phyloP scores from a whole-genome alignment of 2,888 invertebrate species.

The Mimas tiliae region DNA sequence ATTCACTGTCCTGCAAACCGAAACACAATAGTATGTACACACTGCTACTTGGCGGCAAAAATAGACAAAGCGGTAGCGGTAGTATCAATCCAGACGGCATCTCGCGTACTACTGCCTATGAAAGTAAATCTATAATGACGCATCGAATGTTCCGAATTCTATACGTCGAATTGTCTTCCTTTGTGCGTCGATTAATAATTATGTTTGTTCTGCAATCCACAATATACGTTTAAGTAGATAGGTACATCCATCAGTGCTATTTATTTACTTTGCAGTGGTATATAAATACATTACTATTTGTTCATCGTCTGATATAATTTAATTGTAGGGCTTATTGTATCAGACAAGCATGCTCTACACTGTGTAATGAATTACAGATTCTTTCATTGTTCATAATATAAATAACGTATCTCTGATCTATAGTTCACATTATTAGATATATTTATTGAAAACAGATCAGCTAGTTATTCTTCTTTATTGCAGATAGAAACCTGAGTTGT shows the following conservation, averaged over 20 bases:
- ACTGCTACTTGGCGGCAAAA: too few relatives aligned
- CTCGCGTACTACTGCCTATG: too few relatives aligned
- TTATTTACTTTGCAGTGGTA: conserved; percentile 1
- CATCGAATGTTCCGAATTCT: too few relatives aligned
- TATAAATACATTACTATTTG: conserved; percentile 13
- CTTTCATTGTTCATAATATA: conserved; percentile 1
- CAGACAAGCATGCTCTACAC: conserved; percentile 5
- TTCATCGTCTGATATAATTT: conserved; percentile 16
- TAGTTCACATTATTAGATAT: neutral
- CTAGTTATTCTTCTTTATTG: too few relatives aligned
- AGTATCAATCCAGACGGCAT: too few relatives aligned
- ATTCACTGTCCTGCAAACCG: too few relatives aligned
- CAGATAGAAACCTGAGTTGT: too few relatives aligned
- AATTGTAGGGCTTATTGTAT: conserved; percentile 12
- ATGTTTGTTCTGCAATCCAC: neutral
- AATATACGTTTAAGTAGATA: neutral
- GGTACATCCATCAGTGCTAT: neutral
- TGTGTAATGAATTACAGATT: conserved; percentile 8
- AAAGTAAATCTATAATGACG: too few relatives aligned
- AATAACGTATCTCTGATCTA: neutral
- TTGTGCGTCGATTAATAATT: too few relatives aligned
- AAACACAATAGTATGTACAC: too few relatives aligned
- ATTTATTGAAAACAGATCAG: conserved; percentile 19
- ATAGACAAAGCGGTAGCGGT: too few relatives aligned
- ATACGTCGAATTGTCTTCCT: too few relatives aligned